A percentile compares a stretch with the other conserved stretches of the same genome.
phyloP scores from a whole-genome alignment of 2,888 invertebrate species.

The Catocala nupta region DNA sequence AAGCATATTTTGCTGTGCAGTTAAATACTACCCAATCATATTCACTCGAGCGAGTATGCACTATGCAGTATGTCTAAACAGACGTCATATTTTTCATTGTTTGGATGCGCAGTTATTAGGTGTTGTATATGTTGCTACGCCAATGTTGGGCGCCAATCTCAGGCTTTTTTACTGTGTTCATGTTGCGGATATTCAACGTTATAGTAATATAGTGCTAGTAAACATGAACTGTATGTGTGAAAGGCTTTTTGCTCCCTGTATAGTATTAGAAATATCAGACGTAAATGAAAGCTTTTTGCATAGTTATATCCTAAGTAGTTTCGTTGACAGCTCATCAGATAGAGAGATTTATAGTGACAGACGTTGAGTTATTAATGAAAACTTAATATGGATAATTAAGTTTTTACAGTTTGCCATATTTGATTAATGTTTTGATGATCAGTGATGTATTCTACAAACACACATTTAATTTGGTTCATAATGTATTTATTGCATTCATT shows the following conservation, averaged over 20 bases:
- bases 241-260: constrained; percentile 11
- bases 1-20: no score
- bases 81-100: constrained; percentile 13
- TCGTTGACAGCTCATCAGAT: constrained; percentile 12
- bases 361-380: constrained; percentile 1
- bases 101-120: background rate
- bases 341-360: constrained; percentile 10
- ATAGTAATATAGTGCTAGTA: constrained; percentile 14
- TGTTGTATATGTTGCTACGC: constrained; percentile 3
- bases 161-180: constrained; percentile 14
- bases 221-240: constrained; percentile 16
- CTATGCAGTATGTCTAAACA: background rate
- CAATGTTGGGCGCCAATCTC: constrained; percentile 27
- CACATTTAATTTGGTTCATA: no score
- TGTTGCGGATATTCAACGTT: constrained; percentile 29
- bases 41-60: background rate
- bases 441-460: background rate
- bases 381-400: constrained; percentile 7
- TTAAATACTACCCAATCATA: no score
- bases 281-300: constrained; percentile 8
- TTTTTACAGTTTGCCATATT: background rate
- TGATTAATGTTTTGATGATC: constrained; percentile 4
- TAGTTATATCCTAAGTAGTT: background rate
- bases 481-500: no score
- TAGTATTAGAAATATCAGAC: background rate